phyloP scores from a whole-genome alignment of 1,140 invertebrate genomes.

The Muscidifurax raptorellus region DNA sequence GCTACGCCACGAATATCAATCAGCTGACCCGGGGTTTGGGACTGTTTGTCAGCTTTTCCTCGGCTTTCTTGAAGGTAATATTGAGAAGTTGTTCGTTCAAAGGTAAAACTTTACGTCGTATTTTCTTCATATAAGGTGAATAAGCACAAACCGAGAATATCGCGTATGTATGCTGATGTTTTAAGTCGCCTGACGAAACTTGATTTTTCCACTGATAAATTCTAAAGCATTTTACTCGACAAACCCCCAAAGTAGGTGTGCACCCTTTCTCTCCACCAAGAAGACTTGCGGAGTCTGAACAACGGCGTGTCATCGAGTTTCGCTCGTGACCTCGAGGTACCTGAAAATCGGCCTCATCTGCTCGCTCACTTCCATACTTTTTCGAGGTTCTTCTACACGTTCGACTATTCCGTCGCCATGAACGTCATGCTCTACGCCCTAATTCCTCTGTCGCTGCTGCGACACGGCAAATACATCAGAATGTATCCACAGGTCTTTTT shows the following conservation, averaged over 20 bases:
- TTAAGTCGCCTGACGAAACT: too few relatives aligned
- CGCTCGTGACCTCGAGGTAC: background rate
- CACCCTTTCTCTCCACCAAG: background rate
- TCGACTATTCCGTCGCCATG: background rate
- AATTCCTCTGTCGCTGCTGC: background rate
- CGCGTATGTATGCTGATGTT: too few relatives aligned
- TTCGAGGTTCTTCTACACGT: slow-evolving; percentile 14
- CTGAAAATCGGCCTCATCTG: background rate
- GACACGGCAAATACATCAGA: slow-evolving; percentile 20
- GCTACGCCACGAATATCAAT: slow-evolving; percentile 49
- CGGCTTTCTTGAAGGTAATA: slow-evolving; percentile 54
- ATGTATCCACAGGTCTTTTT: slow-evolving; percentile 11
- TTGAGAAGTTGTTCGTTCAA: background rate
- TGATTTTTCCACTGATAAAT: too few relatives aligned
- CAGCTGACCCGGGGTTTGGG: slow-evolving; percentile 56
- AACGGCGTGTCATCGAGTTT: slow-evolving; percentile 12
- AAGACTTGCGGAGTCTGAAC: background rate
- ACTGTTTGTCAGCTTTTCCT: slow-evolving; percentile 47
- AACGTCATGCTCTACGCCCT: background rate
- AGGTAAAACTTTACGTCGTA: background rate
- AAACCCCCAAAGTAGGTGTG: background rate
- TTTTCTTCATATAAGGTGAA: too few relatives aligned
- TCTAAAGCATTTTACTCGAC: background rate
- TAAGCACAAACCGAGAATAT: too few relatives aligned
- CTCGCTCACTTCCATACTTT: background rate